These are phyloP conservation scores for Dryomyza anilis DNA, from an alignment of 2,888 invertebrate species.

Conservation along the genomic window DNA sequence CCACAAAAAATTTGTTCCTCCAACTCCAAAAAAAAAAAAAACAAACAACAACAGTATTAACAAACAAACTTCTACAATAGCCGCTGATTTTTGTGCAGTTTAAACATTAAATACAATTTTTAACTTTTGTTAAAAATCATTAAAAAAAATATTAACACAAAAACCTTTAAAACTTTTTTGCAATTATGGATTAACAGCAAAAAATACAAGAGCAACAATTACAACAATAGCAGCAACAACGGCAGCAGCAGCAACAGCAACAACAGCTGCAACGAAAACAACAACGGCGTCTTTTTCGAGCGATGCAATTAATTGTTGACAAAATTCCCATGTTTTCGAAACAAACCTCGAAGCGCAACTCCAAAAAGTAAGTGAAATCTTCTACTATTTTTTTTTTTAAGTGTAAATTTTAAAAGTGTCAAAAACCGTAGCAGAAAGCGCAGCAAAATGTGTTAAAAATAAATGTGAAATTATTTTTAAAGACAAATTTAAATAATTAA, in stretches of 20 bases:
- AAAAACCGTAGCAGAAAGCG: neutral
- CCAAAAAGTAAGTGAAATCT: conserved; percentile 58
- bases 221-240: conserved; percentile 18
- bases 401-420: neutral
- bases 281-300: conserved; percentile 40
- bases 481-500: neutral
- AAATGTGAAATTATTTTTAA: neutral
- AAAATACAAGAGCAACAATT: conserved; percentile 6
- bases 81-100: too few relatives aligned
- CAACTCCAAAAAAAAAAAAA: conserved; percentile 18
- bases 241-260: conserved; percentile 31
- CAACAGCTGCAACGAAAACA: conserved; percentile 22
- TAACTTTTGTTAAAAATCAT: conserved; percentile 3
- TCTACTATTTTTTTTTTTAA: neutral
- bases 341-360: conserved; percentile 61
- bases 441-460: neutral
- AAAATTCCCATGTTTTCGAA: conserved; percentile 62
- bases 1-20: conserved; percentile 18
- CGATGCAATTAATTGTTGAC: conserved; percentile 62
- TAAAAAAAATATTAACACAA: conserved; percentile 22
- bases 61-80: too few relatives aligned
- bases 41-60: too few relatives aligned
- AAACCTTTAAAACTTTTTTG: conserved; percentile 37
- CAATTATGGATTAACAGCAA: conserved; percentile 21
- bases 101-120: too few relatives aligned